Conservation (phyloP, 2,797 vertebrate species). For the Hemibagrus guttatus region DNA sequence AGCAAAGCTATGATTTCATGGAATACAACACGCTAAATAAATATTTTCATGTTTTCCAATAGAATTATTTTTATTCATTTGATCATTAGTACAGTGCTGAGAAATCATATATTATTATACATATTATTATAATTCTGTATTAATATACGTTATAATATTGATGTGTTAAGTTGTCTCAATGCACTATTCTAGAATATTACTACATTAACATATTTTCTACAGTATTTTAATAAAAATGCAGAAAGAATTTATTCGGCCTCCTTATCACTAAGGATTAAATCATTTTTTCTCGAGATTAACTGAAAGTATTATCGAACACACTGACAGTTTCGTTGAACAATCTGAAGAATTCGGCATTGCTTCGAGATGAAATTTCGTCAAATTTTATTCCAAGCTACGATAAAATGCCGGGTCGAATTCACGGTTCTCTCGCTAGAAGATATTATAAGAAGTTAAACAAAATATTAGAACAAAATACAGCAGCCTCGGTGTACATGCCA, state of each 20-base stretch:
- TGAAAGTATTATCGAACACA: background rate
- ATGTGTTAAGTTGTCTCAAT: too few species aligned
- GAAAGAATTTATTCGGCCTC: background rate
- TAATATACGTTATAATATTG: background rate
- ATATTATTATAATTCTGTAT: too few species aligned
- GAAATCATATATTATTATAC: too few species aligned
- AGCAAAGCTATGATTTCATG: background rate
- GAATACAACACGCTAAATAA: background rate
- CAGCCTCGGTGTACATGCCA: background rate
- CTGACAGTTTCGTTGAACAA: background rate
- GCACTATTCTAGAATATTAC: background rate
- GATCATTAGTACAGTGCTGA: too few species aligned
- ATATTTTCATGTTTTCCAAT: too few species aligned
- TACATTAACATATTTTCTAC: too few species aligned
- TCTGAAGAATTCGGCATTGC: background rate
- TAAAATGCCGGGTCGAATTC: background rate
- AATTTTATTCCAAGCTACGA: background rate
- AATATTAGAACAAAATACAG: background rate
- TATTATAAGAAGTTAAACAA: background rate
- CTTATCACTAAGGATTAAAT: background rate
- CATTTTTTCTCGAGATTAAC: too few species aligned
- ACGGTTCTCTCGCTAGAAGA: background rate
- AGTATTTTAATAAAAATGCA: background rate
- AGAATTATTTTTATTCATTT: too few species aligned
- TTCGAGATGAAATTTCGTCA: background rate